Evolutionary conservation across 2,888 invertebrate genomes (phyloP), one percentile per base, ranked within the genome.

Genomic region (Diarsia rubi): DNA sequence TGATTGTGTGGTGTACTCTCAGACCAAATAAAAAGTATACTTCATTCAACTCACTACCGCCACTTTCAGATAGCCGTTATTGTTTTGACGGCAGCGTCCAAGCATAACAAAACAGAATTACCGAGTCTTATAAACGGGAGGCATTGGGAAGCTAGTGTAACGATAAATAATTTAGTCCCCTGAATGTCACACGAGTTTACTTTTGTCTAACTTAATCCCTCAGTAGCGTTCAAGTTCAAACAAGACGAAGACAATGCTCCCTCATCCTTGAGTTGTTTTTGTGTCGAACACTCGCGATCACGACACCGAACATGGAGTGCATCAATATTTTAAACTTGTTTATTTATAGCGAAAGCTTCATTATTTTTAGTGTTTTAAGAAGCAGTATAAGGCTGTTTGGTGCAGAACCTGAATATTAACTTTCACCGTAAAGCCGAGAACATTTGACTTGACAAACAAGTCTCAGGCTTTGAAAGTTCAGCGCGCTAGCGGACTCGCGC

Each of bases 391-490:
- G 75, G 59, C 52, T 49, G 60, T 68, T 67, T 73, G 59, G 44
- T 69, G 42, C 66, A 69, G 66, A 84, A 87, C 86, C 82, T 76
- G 88, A 81, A 80, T 82, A 73, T 71, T 57, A 11, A 86, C 89
- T 88, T 88, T 88, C 89, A 83, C 83, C 69, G 19, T 24, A 63
- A 62, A 66, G 63, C 44, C 52, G 63, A 62, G 37, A 64, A 68
- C 69, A 74, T 73, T 73, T 72, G 63, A 69, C 67, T 75, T 63
- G 64, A 68, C 64, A 75, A 76, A 86, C 76, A 65, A 67, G 69
- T 77, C 5, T 59, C 59, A 24, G 16, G 31, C 67, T 73, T 78
- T 74, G 62, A 73, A 83, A 75, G 86, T 79, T 72, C 69, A 77
- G 64, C 49, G 64, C 42, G 31, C 42, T 27, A 31, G 70, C 44